Conservation (phyloP, 2,797 vertebrate genomes). For the Masticophis lateralis region DNA sequence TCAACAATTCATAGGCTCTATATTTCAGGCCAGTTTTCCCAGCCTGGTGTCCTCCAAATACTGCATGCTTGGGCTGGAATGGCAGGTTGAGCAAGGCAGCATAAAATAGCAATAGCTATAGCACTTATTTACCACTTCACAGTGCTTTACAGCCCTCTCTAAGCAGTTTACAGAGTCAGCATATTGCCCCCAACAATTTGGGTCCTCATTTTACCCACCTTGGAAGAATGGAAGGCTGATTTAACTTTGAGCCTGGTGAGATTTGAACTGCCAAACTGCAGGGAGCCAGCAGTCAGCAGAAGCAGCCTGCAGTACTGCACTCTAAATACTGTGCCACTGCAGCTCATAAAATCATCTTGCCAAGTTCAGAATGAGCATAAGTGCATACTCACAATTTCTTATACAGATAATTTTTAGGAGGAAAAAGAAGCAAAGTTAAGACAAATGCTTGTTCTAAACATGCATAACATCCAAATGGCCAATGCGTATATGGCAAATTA, state of each 20-base stretch:
- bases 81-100: not conserved
- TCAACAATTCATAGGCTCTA: not conserved
- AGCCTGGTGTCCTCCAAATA: not conserved
- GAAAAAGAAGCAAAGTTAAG: not conserved
- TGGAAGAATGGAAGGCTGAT: too few species aligned
- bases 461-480: not conserved
- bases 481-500: not conserved
- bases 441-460: not conserved
- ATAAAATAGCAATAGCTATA: not conserved
- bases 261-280: too few species aligned
- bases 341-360: not conserved
- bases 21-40: not conserved
- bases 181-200: too few species aligned
- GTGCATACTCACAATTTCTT: not conserved
- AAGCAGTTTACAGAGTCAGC: too few species aligned
- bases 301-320: too few species aligned
- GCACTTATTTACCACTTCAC: too few species aligned
- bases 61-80: not conserved
- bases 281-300: too few species aligned
- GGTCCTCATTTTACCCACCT: too few species aligned
- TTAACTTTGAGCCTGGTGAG: too few species aligned
- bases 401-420: not conserved
- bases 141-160: too few species aligned
- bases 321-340: too few species aligned
- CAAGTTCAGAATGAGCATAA: not conserved